Evolutionary conservation across 2,888 invertebrate genomes (phyloP), one percentile per base, ranked within the genome.

Genomic region (Micoletzkya japonica): DNA sequence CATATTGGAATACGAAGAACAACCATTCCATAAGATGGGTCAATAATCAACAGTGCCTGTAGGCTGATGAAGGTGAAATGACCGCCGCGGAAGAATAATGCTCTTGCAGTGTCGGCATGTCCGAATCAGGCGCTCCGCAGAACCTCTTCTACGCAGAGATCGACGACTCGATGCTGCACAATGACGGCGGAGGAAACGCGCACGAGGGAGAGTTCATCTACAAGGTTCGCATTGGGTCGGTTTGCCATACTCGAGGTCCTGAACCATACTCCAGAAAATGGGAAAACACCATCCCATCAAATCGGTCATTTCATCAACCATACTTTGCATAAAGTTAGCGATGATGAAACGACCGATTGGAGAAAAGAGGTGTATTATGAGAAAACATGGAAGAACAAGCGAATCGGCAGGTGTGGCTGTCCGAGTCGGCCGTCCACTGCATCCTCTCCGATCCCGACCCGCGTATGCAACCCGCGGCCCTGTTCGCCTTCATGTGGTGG

Each of bases 201-300:
- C 91, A 91, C 75, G 96, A 90, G 84, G 89, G 89, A 32, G 90
- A 97, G 88, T 88, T 93, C 54, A 96, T 98, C 76, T 94, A 95
- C 24, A 81, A 82, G 79, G 91, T 95, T n/a, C n/a, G n/a, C n/a
- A n/a, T n/a, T n/a, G n/a, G n/a, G 34, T n/a, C 4, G 24, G 17
- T 14, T 24, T n/a, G 57, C 30, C 4, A 30, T 26, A 26, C 54
- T 14, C 10, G n/a, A n/a, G n/a, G n/a, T n/a, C n/a, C n/a, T n/a
- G n/a, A n/a, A n/a, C n/a, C n/a, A n/a, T n/a, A n/a, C n/a, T n/a
- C n/a, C n/a, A n/a, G n/a, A n/a, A n/a, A n/a, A n/a, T n/a, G n/a
- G n/a, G n/a, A n/a, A n/a, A n/a, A n/a, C n/a, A n/a, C n/a, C n/a
- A n/a, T n/a, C n/a, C n/a, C n/a, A n/a, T n/a, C n/a, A n/a, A n/a